These are phyloP conservation scores for Aphelenchoides besseyi DNA, from an alignment of 1,140 invertebrate species.

Conservation along the genomic window DNA sequence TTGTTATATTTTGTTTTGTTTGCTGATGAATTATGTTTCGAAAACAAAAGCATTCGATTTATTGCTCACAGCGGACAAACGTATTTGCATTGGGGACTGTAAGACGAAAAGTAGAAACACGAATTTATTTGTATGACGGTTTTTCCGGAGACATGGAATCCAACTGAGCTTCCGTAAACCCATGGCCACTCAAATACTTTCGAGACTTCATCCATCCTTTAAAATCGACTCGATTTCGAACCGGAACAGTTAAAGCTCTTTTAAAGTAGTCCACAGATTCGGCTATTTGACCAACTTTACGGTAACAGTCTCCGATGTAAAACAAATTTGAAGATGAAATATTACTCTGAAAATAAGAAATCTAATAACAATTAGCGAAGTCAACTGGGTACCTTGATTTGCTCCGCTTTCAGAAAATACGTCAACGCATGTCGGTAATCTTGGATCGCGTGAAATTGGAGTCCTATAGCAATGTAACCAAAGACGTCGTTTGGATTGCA, in stretches of 20 bases:
- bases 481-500: conserved; percentile 35
- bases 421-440: conserved; percentile 30
- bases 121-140: neutral
- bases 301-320: conserved; percentile 35
- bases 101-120: neutral
- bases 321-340: conserved; percentile 30
- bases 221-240: conserved; percentile 19
- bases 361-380: no score
- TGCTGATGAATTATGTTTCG: neutral
- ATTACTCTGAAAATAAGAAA: conserved; percentile 19
- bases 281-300: conserved; percentile 19
- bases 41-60: no score
- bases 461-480: conserved; percentile 20
- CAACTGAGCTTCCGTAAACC: conserved; percentile 6
- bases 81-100: neutral
- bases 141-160: neutral
- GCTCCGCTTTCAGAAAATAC: conserved; percentile 26
- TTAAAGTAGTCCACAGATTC: conserved; percentile 34
- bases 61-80: no score
- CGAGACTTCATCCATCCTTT: conserved; percentile 18
- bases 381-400: conserved; percentile 25
- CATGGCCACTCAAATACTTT: conserved; percentile 10
- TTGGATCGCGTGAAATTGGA: conserved; percentile 35
- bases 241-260: conserved; percentile 25
- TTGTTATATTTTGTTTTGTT: neutral